Percentiles rank a stretch among this genome's conserved stretches.
These are phyloP conservation scores for Macaria notata DNA, from an alignment of 2,888 invertebrate species.

Conservation along the genomic window DNA sequence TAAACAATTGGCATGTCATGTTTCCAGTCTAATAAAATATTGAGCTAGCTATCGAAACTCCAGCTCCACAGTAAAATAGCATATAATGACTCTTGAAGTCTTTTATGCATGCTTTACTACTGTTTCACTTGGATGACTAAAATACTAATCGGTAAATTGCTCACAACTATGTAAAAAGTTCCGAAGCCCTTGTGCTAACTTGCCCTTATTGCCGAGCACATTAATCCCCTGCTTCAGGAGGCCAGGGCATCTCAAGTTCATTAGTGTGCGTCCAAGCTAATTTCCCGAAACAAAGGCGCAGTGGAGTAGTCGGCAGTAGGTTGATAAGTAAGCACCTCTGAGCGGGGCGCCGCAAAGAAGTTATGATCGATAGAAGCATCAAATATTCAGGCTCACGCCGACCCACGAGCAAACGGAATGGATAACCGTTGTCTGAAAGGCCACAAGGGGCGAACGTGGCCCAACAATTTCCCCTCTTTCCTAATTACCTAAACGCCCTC, in stretches of 20 bases:
- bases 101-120: too few species aligned
- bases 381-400: constrained; percentile 72
- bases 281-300: constrained; percentile 10
- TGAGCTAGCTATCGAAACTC: neutral
- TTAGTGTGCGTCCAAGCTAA: constrained; percentile 5
- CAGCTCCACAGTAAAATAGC: constrained; percentile 1
- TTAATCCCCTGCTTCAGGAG: neutral
- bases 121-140: too few species aligned
- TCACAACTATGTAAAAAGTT: too few species aligned
- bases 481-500: constrained; percentile 56
- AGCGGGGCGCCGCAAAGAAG: constrained; percentile 59
- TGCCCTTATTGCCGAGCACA: too few species aligned
- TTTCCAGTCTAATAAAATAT: constrained; percentile 24
- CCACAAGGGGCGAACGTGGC: constrained; percentile 60
- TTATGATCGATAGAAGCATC: constrained; percentile 79
- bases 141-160: too few species aligned
- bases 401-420: constrained; percentile 67
- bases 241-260: constrained; percentile 17
- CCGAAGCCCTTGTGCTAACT: too few species aligned
- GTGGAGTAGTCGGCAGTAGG: neutral
- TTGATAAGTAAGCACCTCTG: constrained; percentile 8
- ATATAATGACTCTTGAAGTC: neutral
- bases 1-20: constrained; percentile 13
- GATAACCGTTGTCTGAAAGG: constrained; percentile 73
- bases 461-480: constrained; percentile 51